These are phyloP conservation scores for Dreissena rostriformis DNA, from an alignment of 1,140 invertebrate species.

Conservation along the genomic window DNA sequence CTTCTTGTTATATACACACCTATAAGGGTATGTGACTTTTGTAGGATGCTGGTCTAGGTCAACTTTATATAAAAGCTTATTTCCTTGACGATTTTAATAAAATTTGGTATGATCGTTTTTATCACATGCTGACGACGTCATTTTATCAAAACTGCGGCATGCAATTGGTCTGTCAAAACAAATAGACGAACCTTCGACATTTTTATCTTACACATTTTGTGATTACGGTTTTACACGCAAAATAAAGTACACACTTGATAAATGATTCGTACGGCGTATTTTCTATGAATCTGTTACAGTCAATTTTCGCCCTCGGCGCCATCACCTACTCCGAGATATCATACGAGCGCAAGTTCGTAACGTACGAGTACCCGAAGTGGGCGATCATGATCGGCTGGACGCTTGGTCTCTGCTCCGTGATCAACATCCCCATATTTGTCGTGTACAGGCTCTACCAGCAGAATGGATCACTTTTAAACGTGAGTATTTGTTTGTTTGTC, in stretches of 20 bases:
- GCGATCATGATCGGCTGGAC: conserved; percentile 75
- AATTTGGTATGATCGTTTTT: too few species aligned
- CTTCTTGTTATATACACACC: too few species aligned
- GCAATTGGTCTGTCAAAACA: too few species aligned
- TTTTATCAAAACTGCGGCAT: too few species aligned
- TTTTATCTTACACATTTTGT: too few species aligned
- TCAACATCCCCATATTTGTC: conserved; percentile 73
- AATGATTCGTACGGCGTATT: not conserved
- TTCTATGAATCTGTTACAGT: conserved; percentile 78
- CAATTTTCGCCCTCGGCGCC: conserved; percentile 85
- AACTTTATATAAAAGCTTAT: too few species aligned
- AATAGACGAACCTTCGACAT: too few species aligned
- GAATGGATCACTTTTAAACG: conserved; percentile 68
- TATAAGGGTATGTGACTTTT: too few species aligned
- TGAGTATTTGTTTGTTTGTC: conserved; percentile 32
- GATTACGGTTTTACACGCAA: not conserved
- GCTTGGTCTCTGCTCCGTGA: conserved; percentile 68
- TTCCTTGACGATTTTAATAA: too few species aligned
- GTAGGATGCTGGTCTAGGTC: too few species aligned
- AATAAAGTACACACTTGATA: not conserved
- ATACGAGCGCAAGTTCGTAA: conserved; percentile 79
- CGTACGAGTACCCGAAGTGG: conserved; percentile 74
- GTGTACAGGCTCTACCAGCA: conserved; percentile 62
- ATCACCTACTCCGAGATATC: conserved; percentile 83
- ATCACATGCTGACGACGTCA: too few species aligned